Evolutionary conservation across 2,797 vertebrate genomes (phyloP), one percentile per base, ranked within the genome.

Genomic region (Urocyon cinereoargenteus): DNA sequence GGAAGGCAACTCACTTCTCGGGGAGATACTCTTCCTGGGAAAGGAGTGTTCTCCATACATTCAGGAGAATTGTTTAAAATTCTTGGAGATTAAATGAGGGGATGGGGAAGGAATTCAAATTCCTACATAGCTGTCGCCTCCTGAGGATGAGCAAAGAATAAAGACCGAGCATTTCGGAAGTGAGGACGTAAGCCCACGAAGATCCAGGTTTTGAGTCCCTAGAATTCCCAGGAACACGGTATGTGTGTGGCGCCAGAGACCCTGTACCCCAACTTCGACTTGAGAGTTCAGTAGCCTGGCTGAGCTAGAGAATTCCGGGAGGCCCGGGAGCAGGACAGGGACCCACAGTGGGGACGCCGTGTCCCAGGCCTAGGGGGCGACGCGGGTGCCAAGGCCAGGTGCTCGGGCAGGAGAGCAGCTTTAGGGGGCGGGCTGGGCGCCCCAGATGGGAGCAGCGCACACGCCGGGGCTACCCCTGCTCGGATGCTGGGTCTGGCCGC

Each of bases 161-260:
- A 90, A 94, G 89, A 94, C 51, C 93, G 87, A 79, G 68, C n/a
- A 61, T 49, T 73, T 95, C 16, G 61, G 83, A 83, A 28, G 31
- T 77, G 49, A 82, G 82, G 86, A 89, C 72, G n/a, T 19, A 86
- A 87, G 34, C 45, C n/a, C 18, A 19, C 7, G 15, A 92, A 91
- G 66, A 82, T 73, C 49, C 11, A 53, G 21, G 51, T 90, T 92
- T 81, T 81, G 79, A 70, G 62, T 84, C 59, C 61, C 36, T 22
- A 21, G 49, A 16, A 79, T 84, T 86, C 88, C 40, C 8, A 87
- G 90, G 34, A 57, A 77, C 59, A 40, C 15, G 2, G 62, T 79
- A 53, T 62, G 14, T 28, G 14, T 66, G 6, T 72, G 24, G 45
- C 61, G 45, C 72, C 66, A 26, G 70, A 81, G 64, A 82, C 18